These are phyloP conservation scores for Remorina albescens DNA, from an alignment of 2,797 vertebrate genomes.

Conservation along the genomic window DNA sequence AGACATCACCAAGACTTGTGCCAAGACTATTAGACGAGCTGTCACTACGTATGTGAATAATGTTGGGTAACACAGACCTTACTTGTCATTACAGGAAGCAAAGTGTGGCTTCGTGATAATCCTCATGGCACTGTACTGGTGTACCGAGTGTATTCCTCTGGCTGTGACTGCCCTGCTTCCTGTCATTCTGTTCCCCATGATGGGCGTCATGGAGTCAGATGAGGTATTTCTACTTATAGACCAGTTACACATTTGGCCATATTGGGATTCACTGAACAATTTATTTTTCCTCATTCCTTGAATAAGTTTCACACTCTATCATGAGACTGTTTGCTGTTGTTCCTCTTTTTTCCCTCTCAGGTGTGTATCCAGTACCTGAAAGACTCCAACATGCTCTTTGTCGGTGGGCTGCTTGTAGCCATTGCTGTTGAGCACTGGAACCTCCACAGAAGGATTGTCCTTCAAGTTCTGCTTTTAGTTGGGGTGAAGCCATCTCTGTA, in stretches of 20 bases:
- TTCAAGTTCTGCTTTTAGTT: conserved; percentile 85
- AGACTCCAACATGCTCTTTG: conserved; percentile 91
- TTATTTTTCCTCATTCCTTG: conserved; percentile 37
- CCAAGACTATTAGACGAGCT: not conserved
- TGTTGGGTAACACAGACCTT: not conserved
- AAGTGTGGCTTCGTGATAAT: conserved; percentile 87
- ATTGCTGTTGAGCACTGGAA: conserved; percentile 90
- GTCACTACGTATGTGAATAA: not conserved
- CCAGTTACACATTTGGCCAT: not conserved
- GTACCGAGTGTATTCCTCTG: conserved; percentile 91
- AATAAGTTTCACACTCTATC: conserved; percentile 60
- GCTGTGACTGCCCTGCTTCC: conserved; percentile 91
- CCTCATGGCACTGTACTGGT: conserved; percentile 93
- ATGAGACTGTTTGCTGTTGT: not conserved
- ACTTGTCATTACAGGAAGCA: conserved; percentile 82
- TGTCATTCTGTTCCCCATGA: conserved; percentile 89
- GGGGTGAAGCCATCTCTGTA: conserved; percentile 92
- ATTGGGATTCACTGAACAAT: not conserved
- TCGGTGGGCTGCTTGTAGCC: conserved; percentile 91
- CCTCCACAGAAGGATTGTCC: conserved; percentile 90
- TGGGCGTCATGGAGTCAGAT: conserved; percentile 87
- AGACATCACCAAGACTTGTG: not conserved
- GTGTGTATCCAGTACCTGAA: conserved; percentile 89
- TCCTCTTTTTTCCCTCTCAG: conserved; percentile 67
- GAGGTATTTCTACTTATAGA: conserved; percentile 33